Percentiles rank a stretch among this genome's conserved stretches.
These are phyloP conservation scores for Pterophyllum scalare DNA, from an alignment of 2,113 vertebrate species.

Conservation along the genomic window DNA sequence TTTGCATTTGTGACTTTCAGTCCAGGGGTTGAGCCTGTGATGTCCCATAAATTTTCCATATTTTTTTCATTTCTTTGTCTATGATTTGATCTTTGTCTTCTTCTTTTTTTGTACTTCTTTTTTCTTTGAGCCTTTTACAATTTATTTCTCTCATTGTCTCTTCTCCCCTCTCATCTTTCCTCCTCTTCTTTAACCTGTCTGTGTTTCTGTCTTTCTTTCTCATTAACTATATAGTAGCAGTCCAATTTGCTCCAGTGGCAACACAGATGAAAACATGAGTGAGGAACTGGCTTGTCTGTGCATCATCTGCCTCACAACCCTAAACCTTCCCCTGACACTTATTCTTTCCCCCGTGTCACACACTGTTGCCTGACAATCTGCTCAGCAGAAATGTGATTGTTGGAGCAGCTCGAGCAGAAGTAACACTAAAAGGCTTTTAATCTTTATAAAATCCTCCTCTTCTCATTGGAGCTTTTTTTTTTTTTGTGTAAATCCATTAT, in stretches of 20 bases:
- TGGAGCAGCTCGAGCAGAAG: slow-evolving; percentile 60
- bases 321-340: slow-evolving; percentile 35
- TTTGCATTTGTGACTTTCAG: not conserved
- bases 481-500: slow-evolving; percentile 54
- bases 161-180: not conserved
- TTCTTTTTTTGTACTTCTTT: not conserved
- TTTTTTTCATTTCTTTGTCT: not conserved
- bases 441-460: slow-evolving; percentile 53
- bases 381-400: slow-evolving; percentile 59
- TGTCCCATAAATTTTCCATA: not conserved
- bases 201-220: slow-evolving; percentile 18
- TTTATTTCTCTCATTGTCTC: slow-evolving; percentile 20
- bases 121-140: not conserved
- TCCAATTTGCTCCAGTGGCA: slow-evolving; percentile 52
- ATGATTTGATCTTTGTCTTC: not conserved
- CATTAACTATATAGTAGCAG: slow-evolving; percentile 41
- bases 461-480: slow-evolving; percentile 42
- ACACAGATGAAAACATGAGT: slow-evolving; percentile 46
- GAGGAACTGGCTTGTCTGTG: slow-evolving; percentile 43
- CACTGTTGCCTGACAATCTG: slow-evolving; percentile 59
- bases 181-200: slow-evolving; percentile 3
- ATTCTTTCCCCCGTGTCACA: slow-evolving; percentile 17
- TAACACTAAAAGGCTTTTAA: slow-evolving; percentile 73
- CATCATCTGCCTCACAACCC: slow-evolving; percentile 36
- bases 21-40: not conserved